Percentiles rank a stretch among this genome's conserved stretches.
phyloP scores from a whole-genome alignment of 2,113 vertebrate species.

The Sinocyclocheilus maitianheensis region DNA sequence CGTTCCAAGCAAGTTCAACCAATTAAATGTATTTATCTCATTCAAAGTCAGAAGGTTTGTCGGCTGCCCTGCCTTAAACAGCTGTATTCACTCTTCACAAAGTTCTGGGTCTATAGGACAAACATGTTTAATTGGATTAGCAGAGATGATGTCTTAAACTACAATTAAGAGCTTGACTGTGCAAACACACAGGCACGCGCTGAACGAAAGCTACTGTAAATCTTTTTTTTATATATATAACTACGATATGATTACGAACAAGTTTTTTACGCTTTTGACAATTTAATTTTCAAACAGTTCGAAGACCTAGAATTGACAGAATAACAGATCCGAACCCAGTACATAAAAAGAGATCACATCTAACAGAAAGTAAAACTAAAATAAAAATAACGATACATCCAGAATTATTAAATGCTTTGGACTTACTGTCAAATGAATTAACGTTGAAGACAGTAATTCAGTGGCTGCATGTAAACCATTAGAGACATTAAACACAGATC shows the following conservation, averaged over 20 bases:
- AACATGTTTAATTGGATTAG: slow-evolving; percentile 82
- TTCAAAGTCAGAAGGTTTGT: slow-evolving; percentile 7
- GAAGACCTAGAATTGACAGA: not conserved
- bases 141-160: slow-evolving; percentile 64
- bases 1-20: not conserved
- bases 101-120: slow-evolving; percentile 64
- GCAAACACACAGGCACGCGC: slow-evolving; percentile 57
- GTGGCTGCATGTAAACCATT: not conserved
- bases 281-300: not conserved
- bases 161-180: slow-evolving; percentile 65
- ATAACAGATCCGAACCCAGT: not conserved
- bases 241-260: not conserved
- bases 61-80: not conserved
- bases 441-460: not conserved
- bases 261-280: not conserved
- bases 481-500: not conserved
- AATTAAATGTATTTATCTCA: slow-evolving; percentile 9
- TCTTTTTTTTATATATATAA: not conserved
- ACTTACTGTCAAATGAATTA: not conserved
- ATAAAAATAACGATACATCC: too few relatives aligned
- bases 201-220: not conserved
- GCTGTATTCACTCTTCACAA: slow-evolving; percentile 35
- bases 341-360: not conserved
- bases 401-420: too few relatives aligned
- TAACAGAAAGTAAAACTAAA: not conserved